Base-by-base conservation (phyloP, 2,888 invertebrate genomes). In the Brenthis daphne region DNA sequence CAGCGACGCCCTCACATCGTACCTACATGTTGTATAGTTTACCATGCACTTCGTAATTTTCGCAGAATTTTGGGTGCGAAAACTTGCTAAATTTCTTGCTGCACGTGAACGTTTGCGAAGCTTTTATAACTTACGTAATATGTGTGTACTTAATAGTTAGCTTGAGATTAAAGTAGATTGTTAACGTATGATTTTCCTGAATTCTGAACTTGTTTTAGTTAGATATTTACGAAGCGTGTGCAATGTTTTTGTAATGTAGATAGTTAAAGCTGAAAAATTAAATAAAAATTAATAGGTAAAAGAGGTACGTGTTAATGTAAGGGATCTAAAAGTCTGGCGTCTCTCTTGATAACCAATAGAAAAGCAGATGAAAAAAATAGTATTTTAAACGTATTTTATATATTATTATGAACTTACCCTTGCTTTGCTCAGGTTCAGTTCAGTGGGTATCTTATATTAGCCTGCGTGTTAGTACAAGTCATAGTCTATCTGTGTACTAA, bases 1-100 rank as follows among this genome's bases (percentile, higher is more conserved):
- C 77, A 71, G 73, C 76, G 77, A 74, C 76, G 74, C 73, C 65
- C 70, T 69, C 51, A 33, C 57, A 37, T 33, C 29, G 20, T 47
- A 61, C 53, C 48, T 63, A 63, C 51, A 43, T 65, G 61, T 61
- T 64, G 68, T 69, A 65, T 66, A 69, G 71, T 75, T 73, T 74
- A 71, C 73, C 57, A 73, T 73, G 69, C 67, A 54, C 64, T 64
- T 63, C 57, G 57, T 64, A 65, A 68, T 71, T 71, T 73, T 73
- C 68, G 64, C 61, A 69, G 61, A n/a, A 68, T 69, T 67, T 69
- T 72, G 54, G 60, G 65, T 72, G 66, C 50, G 64, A 68, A 73
- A 71, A 68, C 63, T 70, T 71, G 57, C 57, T 53, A 65, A 73
- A 71, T 61, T 68, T 73, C 64, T 66, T 64, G 69, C 53, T 48